phyloP scores from a whole-genome alignment of 2,113 vertebrate genomes.

The Porphyrio hochstetteri region DNA sequence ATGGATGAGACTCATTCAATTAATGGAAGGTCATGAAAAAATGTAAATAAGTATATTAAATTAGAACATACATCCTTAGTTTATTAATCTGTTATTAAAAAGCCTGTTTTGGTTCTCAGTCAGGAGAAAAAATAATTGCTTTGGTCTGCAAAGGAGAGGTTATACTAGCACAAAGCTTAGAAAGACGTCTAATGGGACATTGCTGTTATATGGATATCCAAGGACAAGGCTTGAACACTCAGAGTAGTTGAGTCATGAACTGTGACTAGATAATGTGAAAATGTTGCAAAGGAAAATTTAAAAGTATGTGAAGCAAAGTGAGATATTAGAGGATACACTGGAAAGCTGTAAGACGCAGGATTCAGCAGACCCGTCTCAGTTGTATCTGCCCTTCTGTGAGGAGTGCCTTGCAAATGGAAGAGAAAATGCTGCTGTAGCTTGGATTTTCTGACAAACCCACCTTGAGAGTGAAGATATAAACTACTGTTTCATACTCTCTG shows the following conservation, averaged over 20 bases:
- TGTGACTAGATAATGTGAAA: not conserved
- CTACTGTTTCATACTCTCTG: not conserved
- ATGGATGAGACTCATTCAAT: not conserved
- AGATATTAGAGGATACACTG: not conserved
- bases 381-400: not conserved
- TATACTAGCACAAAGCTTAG: not conserved
- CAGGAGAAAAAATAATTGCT: not conserved
- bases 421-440: not conserved
- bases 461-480: not conserved
- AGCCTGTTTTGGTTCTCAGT: not conserved
- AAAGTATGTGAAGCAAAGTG: not conserved
- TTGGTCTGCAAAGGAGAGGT: not conserved
- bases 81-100: not conserved
- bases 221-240: not conserved
- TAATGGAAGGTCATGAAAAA: not conserved
- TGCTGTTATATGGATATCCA: not conserved
- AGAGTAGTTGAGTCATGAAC: not conserved
- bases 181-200: not conserved
- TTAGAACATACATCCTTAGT: not conserved
- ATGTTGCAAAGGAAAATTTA: not conserved
- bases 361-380: not conserved
- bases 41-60: not conserved
- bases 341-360: not conserved
- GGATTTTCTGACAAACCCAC: not conserved
- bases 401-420: rapidly evolving